Evolutionary conservation across 2,113 vertebrate species (phyloP).

Genomic region (Notarius lentiginosus): DNA sequence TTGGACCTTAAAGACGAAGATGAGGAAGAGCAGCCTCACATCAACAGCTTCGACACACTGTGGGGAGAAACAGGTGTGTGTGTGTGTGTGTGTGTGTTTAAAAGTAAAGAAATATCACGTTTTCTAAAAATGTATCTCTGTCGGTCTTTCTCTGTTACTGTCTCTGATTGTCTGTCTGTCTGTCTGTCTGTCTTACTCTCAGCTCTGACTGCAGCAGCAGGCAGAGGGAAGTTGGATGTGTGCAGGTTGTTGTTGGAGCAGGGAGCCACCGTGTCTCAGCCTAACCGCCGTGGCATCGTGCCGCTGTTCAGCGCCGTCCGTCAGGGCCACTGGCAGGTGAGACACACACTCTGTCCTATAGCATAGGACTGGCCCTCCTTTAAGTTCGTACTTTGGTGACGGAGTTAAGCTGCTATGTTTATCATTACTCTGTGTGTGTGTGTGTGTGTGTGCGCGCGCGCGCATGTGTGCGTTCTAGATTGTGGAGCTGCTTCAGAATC

Average conservation of each 20-base stretch:
- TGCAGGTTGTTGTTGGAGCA: conserved; percentile 89
- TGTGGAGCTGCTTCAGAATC: conserved; percentile 86
- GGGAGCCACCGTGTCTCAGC: conserved; percentile 83
- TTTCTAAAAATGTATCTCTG: not conserved
- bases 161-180: not conserved
- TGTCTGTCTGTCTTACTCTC: conserved; percentile 19
- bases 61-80: conserved; percentile 95
- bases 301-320: conserved; percentile 90
- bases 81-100: not conserved
- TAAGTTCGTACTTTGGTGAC: not conserved
- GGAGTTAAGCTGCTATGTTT: not conserved
- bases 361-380: not conserved
- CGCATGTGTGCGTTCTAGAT: conserved; percentile 76
- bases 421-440: too few species aligned
- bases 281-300: conserved; percentile 83
- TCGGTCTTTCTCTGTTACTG: not conserved
- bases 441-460: conserved; percentile 6
- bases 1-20: conserved; percentile 91
- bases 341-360: conserved; percentile 12
- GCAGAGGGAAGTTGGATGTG: conserved; percentile 85
- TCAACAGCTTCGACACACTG: conserved; percentile 91
- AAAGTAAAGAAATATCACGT: not conserved
- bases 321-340: conserved; percentile 93
- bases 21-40: conserved; percentile 88
- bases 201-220: conserved; percentile 91